Evolutionary conservation across 2,113 vertebrate species (phyloP).

Genomic region (Carassius gibelio): DNA sequence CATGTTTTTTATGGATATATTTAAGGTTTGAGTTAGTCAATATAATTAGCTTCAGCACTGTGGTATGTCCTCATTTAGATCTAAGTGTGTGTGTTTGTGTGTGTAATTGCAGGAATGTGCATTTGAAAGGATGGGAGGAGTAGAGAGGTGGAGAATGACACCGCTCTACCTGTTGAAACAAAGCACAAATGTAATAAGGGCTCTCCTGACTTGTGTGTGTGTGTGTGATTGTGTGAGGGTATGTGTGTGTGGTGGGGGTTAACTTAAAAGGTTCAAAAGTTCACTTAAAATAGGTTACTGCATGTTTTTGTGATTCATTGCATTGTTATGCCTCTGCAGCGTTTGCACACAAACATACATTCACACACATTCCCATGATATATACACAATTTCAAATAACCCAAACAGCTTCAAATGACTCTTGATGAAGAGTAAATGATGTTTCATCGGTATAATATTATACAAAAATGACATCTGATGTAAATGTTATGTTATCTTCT

Average conservation of each 20-base stretch:
- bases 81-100: neutral
- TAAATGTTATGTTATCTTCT: neutral
- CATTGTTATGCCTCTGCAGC: neutral
- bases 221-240: neutral
- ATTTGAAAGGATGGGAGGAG: conserved; percentile 23
- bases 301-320: conserved; percentile 19
- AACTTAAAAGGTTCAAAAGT: conserved; percentile 50
- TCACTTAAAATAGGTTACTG: conserved; percentile 36
- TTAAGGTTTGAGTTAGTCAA: neutral
- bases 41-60: neutral
- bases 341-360: conserved; percentile 23
- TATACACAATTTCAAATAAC: neutral
- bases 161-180: conserved; percentile 56
- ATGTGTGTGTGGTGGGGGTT: conserved; percentile 18
- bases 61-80: neutral
- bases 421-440: neutral
- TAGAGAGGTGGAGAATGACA: conserved; percentile 25
- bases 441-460: neutral
- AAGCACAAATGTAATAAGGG: conserved; percentile 37
- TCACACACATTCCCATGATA: neutral
- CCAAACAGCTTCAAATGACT: neutral
- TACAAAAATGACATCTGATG: neutral
- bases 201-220: conserved; percentile 22
- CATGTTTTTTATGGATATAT: neutral
- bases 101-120: conserved; percentile 34